Evolutionary conservation across 2,888 invertebrate genomes (phyloP), one percentile per base, ranked within the genome.

Genomic region (Brenthis ino): DNA sequence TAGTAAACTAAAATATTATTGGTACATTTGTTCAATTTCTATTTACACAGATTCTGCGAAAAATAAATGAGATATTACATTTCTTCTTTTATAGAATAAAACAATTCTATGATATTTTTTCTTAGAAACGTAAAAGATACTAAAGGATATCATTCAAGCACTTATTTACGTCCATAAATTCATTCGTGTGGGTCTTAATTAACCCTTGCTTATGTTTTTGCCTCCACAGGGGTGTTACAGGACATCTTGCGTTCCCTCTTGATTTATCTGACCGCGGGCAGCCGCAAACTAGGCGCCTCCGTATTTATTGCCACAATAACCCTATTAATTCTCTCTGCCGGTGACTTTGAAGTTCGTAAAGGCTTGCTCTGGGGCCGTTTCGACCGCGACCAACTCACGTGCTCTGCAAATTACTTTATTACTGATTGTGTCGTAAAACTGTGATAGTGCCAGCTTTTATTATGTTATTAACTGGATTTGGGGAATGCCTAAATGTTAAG

Each of bases 281-380:
- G 76, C 90, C 91, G 80, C 91, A 89, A 89, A 88, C 90, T 86
- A 85, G 86, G 83, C 87, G 83, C 85, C 85, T 84, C 81, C 82
- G 87, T 92, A 92, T 93, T 92, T 93, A 93, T 92, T 88, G 89
- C 91, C 84, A 84, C 89, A 87, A 91, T 89, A 93, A 90, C 90
- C 90, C 91, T 86, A 93, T 91, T 92, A 92, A 92, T 91, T 90
- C 87, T 81, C 79, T 79, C 77, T 72, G 72, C 80, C 80, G 80
- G 82, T 82, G 86, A 87, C 86, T 90, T 87, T 85, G 87, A 86
- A 87, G 85, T 85, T 80, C 70, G 79, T 78, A 72, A 74, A 80
- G 63, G 61, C 65, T 70, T 64, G 68, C 72, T 67, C 73, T 65
- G 72, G 72, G 75, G 72, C 68, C 68, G 67, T 71, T 74, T 58